Conservation (phyloP, 2,888 invertebrate genomes). For the Eucriotettix oculatus region DNA sequence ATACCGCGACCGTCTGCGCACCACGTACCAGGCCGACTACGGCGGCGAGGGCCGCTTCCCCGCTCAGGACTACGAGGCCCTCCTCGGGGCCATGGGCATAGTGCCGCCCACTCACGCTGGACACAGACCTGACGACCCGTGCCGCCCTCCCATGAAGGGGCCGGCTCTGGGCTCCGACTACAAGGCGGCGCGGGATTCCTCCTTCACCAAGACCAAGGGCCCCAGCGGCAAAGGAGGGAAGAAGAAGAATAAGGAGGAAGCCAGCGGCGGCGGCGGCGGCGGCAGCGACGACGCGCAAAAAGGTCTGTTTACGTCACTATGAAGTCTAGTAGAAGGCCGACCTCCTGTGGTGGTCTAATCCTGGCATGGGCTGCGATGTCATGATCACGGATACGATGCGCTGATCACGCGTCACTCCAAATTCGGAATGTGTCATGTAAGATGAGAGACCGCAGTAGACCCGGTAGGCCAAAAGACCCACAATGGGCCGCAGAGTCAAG, state of each 20-base stretch:
- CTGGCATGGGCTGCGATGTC: too few species aligned
- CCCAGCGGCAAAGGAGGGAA: background rate
- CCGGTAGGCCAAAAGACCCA: too few species aligned
- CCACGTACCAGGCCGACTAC: slow-evolving; percentile 45
- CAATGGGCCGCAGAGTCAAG: too few species aligned
- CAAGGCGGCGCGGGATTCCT: background rate
- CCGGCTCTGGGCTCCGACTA: background rate
- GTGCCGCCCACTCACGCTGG: background rate
- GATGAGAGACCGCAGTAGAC: too few species aligned
- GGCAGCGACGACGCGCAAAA: too few species aligned
- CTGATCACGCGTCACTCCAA: too few species aligned
- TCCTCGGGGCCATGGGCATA: background rate
- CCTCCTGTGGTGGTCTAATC: too few species aligned
- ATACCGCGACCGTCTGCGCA: slow-evolving; percentile 39
- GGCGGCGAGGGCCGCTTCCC: background rate
- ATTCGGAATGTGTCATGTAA: too few species aligned
- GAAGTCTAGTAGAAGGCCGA: too few species aligned
- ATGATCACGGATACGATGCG: too few species aligned
- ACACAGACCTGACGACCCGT: background rate
- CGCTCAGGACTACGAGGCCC: background rate
- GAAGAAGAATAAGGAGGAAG: background rate
- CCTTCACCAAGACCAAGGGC: background rate
- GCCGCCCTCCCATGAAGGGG: background rate
- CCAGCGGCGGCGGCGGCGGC: background rate
- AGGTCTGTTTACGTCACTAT: too few species aligned